A percentile compares a stretch with the other conserved stretches of the same genome.
These are phyloP conservation scores for Macaca fascicularis DNA, from an alignment of 2,113 vertebrate species.

Conservation along the genomic window DNA sequence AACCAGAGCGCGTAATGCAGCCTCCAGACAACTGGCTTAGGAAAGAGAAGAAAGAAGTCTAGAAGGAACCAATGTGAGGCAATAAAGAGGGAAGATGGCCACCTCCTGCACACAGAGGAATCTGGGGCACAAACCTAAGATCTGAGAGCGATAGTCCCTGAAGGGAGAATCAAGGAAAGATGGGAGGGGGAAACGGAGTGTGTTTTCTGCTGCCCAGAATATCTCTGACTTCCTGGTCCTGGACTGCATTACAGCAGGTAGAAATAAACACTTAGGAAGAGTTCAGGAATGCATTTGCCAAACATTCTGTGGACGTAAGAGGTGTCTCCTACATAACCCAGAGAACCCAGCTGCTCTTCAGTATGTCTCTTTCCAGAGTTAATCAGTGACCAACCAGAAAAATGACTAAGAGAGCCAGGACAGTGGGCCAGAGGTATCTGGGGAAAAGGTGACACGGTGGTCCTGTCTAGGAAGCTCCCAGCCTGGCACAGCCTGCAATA, in stretches of 20 bases:
- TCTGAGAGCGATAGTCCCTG: background rate
- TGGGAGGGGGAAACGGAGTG: background rate
- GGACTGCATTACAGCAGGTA: background rate
- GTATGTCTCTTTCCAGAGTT: background rate
- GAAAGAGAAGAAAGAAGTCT: background rate
- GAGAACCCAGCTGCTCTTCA: background rate
- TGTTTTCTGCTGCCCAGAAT: background rate
- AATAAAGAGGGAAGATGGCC: background rate
- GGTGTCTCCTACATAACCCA: background rate
- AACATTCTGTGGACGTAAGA: background rate
- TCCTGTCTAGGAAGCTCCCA: background rate
- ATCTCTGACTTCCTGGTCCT: background rate
- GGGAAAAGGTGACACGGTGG: background rate
- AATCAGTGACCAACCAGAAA: constrained; percentile 1
- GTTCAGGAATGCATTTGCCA: background rate
- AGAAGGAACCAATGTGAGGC: background rate
- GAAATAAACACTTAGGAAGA: background rate
- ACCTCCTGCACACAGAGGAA: background rate
- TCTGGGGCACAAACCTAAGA: background rate
- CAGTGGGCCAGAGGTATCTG: background rate
- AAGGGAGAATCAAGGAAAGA: background rate
- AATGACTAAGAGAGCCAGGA: background rate
- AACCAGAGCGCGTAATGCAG: background rate
- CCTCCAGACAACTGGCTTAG: background rate
- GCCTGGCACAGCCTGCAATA: background rate